Evolutionary conservation across 2,797 vertebrate species (phyloP).

Genomic region (Malurus splendens): DNA sequence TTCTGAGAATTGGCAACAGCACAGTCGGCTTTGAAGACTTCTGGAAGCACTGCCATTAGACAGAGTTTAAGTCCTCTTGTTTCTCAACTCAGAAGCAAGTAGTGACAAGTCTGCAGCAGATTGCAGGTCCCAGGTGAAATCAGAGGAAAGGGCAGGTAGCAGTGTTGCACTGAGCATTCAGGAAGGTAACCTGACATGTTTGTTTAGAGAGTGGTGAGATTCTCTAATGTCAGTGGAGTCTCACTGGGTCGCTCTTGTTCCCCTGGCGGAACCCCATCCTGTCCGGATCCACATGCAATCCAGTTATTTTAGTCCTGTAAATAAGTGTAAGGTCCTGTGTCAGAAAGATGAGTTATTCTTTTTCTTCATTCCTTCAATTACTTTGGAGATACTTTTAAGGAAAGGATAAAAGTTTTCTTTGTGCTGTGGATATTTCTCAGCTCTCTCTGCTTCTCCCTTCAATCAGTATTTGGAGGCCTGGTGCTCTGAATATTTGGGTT

Average conservation of each 20-base stretch:
- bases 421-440: background rate
- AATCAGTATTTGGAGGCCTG: background rate
- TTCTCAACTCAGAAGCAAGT: background rate
- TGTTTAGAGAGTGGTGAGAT: background rate
- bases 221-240: background rate
- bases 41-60: background rate
- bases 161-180: background rate
- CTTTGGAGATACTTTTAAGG: background rate
- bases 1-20: background rate
- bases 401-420: background rate
- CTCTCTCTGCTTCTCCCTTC: background rate
- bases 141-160: background rate
- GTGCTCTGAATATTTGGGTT: background rate
- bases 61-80: background rate
- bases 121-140: background rate
- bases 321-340: background rate
- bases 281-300: background rate
- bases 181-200: background rate
- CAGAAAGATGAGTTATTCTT: background rate
- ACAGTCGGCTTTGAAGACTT: background rate
- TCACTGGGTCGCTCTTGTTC: fast-evolving
- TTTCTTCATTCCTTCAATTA: background rate
- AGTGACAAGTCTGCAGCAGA: background rate
- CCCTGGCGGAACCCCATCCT: background rate
- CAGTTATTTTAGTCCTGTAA: background rate